Evolutionary conservation across 64 coral and sea anemone species (phyloP), one percentile per base, ranked within the genome.

Genomic region (Pocillopora verrucosa): DNA sequence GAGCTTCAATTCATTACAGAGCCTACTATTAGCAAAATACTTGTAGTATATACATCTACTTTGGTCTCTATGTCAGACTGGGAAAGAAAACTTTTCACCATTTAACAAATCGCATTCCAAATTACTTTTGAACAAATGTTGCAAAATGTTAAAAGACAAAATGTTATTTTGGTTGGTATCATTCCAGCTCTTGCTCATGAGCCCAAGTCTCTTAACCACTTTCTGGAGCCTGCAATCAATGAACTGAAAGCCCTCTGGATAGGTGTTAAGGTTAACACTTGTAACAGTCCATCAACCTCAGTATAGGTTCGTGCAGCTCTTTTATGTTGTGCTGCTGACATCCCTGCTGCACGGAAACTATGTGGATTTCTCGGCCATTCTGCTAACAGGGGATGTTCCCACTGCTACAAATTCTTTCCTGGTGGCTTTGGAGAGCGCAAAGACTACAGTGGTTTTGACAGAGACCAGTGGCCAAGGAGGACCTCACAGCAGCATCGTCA

Each of bases 221-320:
- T 94, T 87, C 76, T 94, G 1, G 63, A 90, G 70, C 88, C 93
- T 60, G 36, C 90, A 22, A 88, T 94, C 22, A 22, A 59, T 57
- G 93, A 94, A 82, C 59, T 94, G 24, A 77, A 89, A 37, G 88
- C 88, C 13, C 60, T 94, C 10, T 90, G 93, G 93, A 80, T 30
- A 58, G 93, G 93, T 30, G 60, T 87, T 25, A 36, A 56, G 16
- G 26, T 94, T 9, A 70, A 38, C 16, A 59, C 87, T n/a, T 60
- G 12, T 26, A 73, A 16, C n/a, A 87, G 75, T 76, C 60, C 79
- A 59, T 79, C 37, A 25, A 24, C 78, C 34, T 20, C 34, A 79
- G 64, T 87, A 0, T 16, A 79, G 10, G 86, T 85, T 4, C 74
- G 65, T 63, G 80, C 89, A 38, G 89, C 89, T 30, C 58, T 83